Percentiles rank a stretch among this genome's conserved stretches.
These are phyloP conservation scores for Lacerta bilineata DNA, from an alignment of 2,797 vertebrate species.

Conservation along the genomic window DNA sequence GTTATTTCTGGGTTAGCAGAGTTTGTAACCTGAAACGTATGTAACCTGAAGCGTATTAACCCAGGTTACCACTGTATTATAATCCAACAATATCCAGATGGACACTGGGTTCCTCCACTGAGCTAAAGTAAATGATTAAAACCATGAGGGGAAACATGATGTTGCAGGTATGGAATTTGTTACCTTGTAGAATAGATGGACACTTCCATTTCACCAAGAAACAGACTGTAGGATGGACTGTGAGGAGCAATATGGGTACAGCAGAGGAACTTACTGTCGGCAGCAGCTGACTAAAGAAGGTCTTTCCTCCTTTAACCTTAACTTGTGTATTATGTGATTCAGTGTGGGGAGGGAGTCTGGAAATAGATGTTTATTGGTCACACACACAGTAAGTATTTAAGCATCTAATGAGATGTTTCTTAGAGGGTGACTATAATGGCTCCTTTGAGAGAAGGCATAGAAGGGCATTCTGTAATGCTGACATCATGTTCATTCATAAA, in stretches of 20 bases:
- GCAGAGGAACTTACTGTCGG: neutral
- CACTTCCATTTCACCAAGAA: constrained; percentile 30
- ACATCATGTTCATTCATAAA: constrained; percentile 42
- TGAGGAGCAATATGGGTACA: constrained; percentile 27
- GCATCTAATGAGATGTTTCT: constrained; percentile 52
- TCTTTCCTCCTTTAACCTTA: constrained; percentile 35
- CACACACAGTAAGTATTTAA: constrained; percentile 54
- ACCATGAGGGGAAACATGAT: neutral
- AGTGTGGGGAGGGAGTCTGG: constrained; percentile 38
- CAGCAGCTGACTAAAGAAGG: constrained; percentile 26
- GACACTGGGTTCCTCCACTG: neutral
- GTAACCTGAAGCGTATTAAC: no score
- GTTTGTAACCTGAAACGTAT: no score
- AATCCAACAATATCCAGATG: neutral
- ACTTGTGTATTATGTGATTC: constrained; percentile 41
- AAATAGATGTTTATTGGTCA: constrained; percentile 54
- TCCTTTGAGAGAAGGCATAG: constrained; percentile 40
- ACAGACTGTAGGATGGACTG: neutral
- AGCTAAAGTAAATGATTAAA: neutral
- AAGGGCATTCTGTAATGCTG: constrained; percentile 46
- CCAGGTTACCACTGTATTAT: no score
- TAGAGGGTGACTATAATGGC: constrained; percentile 25
- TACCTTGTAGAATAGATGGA: neutral
- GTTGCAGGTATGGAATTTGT: neutral
- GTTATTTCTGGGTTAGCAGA: no score